These are phyloP conservation scores for Macrophya annulata DNA, from an alignment of 2,888 invertebrate genomes.

Conservation along the genomic window DNA sequence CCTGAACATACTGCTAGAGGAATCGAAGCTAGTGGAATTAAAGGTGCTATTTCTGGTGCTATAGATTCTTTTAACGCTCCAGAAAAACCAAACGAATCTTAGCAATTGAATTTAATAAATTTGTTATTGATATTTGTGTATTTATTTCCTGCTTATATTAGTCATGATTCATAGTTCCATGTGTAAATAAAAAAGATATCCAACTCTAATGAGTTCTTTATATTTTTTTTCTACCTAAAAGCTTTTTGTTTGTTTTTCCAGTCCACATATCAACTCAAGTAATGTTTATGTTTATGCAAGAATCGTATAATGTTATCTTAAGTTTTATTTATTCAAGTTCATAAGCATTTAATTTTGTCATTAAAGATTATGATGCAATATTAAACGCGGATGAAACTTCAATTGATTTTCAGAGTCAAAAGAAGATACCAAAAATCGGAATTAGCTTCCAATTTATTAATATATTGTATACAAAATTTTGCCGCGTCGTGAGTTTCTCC, in stretches of 20 bases:
- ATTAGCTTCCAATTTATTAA: no score
- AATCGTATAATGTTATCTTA: neutral
- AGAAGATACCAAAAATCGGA: no score
- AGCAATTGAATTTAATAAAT: slow-evolving; percentile 21
- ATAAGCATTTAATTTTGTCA: no score
- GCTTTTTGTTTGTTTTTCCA: neutral
- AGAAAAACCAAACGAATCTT: slow-evolving; percentile 29
- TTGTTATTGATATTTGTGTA: slow-evolving; percentile 17
- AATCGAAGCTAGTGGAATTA: slow-evolving; percentile 57
- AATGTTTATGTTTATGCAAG: no score
- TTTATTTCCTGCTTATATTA: slow-evolving; percentile 18
- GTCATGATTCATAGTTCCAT: slow-evolving; percentile 30
- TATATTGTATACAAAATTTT: neutral
- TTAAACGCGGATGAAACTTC: no score
- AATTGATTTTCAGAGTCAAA: no score
- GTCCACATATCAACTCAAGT: no score
- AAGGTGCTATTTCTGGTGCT: slow-evolving; percentile 23
- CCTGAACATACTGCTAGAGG: slow-evolving; percentile 68
- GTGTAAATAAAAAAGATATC: slow-evolving; percentile 47
- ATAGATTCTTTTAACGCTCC: slow-evolving; percentile 47
- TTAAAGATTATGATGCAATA: no score
- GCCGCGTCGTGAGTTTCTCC: neutral
- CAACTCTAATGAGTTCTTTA: neutral
- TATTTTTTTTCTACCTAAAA: neutral
- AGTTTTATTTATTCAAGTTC: no score